Evolutionary conservation across 2,113 vertebrate genomes (phyloP).

Genomic region (Oenanthe oenanthe): DNA sequence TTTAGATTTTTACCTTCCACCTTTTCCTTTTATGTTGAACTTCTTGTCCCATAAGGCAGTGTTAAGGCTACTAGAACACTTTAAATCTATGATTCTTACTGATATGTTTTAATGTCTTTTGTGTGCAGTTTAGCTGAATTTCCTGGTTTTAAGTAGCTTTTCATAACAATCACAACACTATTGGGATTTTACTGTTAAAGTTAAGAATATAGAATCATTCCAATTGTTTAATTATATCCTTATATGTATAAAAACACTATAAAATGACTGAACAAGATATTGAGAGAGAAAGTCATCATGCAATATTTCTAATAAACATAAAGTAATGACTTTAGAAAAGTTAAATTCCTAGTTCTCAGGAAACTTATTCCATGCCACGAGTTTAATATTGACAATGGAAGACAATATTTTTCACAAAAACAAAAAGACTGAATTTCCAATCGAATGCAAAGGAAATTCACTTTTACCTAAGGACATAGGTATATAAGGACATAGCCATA

Average conservation of each 20-base stretch:
- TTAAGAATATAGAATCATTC: background rate
- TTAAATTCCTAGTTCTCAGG: background rate
- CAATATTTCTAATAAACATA: background rate
- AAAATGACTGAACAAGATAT: background rate
- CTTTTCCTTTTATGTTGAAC: background rate
- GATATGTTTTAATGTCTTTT: background rate
- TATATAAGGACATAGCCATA: too few species aligned
- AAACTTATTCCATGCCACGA: background rate
- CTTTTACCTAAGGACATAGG: background rate
- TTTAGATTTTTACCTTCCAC: background rate
- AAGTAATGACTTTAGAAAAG: background rate
- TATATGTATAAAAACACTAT: background rate
- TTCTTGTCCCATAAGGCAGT: background rate
- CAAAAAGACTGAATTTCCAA: background rate
- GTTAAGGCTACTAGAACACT: background rate
- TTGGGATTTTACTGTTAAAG: background rate
- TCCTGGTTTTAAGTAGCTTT: background rate
- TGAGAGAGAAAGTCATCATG: background rate
- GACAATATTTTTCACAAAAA: background rate
- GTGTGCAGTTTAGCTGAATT: background rate
- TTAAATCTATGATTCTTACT: background rate
- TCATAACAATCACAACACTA: background rate
- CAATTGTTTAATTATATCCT: background rate
- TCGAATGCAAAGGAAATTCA: background rate
- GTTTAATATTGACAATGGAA: background rate